Conservation (phyloP, 2,797 vertebrate species). For the Numenius phaeopus region DNA sequence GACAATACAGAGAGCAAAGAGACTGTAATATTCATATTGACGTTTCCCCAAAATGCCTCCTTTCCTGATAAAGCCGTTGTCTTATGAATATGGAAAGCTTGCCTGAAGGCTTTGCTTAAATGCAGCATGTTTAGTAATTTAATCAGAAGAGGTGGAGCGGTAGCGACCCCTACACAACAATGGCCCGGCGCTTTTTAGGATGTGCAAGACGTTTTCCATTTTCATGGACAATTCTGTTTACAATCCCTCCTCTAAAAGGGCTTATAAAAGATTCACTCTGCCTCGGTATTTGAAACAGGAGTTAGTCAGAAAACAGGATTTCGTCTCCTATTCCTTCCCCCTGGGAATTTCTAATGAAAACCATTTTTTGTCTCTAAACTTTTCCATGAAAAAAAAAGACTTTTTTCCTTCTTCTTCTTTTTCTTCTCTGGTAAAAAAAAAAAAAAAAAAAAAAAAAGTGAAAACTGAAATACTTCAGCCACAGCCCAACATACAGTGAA, state of each 20-base stretch:
- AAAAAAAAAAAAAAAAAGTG: not conserved
- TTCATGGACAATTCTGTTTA: constrained; percentile 44
- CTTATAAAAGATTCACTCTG: constrained; percentile 54
- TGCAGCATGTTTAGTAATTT: not conserved
- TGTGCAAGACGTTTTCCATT: constrained; percentile 6
- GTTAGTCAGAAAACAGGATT: constrained; percentile 25
- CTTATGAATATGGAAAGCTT: constrained; percentile 58
- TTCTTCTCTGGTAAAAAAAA: not conserved
- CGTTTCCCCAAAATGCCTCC: constrained; percentile 30
- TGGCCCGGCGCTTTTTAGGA: not conserved
- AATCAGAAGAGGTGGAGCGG: not conserved
- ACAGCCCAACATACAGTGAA: not conserved
- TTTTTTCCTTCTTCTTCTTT: not conserved
- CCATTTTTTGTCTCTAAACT: constrained; percentile 36
- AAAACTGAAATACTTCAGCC: not conserved
- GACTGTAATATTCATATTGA: constrained; percentile 40
- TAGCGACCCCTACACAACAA: not conserved
- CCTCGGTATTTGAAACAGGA: not conserved
- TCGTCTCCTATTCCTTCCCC: not conserved
- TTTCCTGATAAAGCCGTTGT: not conserved
- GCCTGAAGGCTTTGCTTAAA: constrained; percentile 35
- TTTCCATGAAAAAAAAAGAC: not conserved
- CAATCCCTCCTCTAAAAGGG: not conserved
- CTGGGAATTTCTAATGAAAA: constrained; percentile 11
- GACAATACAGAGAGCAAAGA: constrained; percentile 39